phyloP scores from a whole-genome alignment of 2,113 vertebrate species.

The Todiramphus chloris region DNA sequence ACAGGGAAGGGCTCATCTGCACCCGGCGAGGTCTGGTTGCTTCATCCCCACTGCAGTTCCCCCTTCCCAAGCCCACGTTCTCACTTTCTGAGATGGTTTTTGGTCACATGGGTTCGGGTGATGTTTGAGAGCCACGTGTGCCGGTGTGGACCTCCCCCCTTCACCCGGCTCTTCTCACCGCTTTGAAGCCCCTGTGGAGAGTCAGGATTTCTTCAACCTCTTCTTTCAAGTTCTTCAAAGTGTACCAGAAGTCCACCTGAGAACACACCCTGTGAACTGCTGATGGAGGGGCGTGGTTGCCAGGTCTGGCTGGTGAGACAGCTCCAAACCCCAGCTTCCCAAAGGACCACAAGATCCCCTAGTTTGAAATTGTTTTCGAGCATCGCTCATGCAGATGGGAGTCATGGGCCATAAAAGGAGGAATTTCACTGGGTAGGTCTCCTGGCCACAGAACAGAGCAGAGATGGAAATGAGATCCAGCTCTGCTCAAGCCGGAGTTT shows the following conservation, averaged over 20 bases:
- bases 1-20: not conserved
- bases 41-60: not conserved
- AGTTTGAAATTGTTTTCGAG: not conserved
- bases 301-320: not conserved
- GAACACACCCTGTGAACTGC: accelerated
- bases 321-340: not conserved
- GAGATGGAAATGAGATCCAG: constrained; percentile 23
- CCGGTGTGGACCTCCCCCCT: accelerated
- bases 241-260: accelerated
- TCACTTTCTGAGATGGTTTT: not conserved
- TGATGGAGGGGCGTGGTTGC: not conserved
- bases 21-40: no score
- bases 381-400: not conserved
- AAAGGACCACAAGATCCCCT: not conserved
- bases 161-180: not conserved
- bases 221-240: accelerated
- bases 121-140: accelerated
- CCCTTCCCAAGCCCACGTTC: not conserved
- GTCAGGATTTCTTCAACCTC: not conserved
- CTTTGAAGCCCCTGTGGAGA: not conserved
- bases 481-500: not conserved
- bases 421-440: constrained; percentile 21
- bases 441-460: constrained; percentile 42
- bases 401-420: not conserved
- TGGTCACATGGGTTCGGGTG: not conserved